These are phyloP conservation scores for Eupeodes luniger DNA, from an alignment of 2,888 invertebrate genomes.

Conservation along the genomic window DNA sequence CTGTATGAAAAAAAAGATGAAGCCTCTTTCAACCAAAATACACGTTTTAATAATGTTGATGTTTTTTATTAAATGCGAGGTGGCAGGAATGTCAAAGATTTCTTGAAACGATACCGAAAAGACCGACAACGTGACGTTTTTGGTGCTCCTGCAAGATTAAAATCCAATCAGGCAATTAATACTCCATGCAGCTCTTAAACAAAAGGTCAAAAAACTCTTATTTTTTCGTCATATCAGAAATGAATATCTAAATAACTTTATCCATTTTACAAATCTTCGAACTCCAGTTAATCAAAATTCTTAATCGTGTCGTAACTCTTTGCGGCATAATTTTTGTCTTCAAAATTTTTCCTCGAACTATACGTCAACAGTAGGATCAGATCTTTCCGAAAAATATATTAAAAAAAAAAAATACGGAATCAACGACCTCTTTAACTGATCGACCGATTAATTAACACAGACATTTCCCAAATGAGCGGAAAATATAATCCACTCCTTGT, in stretches of 20 bases:
- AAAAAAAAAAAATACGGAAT: background rate
- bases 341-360: constrained; percentile 40
- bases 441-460: constrained; percentile 65
- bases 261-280: constrained; percentile 7
- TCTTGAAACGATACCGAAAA: background rate
- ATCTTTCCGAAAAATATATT: constrained; percentile 10
- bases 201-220: constrained; percentile 9
- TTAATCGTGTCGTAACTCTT: background rate
- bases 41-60: too few relatives aligned
- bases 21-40: too few relatives aligned
- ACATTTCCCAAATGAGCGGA: constrained; percentile 67
- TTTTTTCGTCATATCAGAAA: background rate
- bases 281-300: constrained; percentile 37
- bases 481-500: constrained; percentile 36
- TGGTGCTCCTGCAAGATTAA: background rate
- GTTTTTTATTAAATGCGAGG: too few relatives aligned
- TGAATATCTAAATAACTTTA: constrained; percentile 1
- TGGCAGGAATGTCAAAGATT: background rate
- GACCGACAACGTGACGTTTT: too few relatives aligned
- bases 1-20: too few relatives aligned
- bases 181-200: background rate
- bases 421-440: constrained; percentile 55
- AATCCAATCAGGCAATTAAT: constrained; percentile 4
- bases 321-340: constrained; percentile 2
- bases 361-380: constrained; percentile 43